phyloP scores from a whole-genome alignment of 2,113 vertebrate genomes.

The Halichoerus grypus region DNA sequence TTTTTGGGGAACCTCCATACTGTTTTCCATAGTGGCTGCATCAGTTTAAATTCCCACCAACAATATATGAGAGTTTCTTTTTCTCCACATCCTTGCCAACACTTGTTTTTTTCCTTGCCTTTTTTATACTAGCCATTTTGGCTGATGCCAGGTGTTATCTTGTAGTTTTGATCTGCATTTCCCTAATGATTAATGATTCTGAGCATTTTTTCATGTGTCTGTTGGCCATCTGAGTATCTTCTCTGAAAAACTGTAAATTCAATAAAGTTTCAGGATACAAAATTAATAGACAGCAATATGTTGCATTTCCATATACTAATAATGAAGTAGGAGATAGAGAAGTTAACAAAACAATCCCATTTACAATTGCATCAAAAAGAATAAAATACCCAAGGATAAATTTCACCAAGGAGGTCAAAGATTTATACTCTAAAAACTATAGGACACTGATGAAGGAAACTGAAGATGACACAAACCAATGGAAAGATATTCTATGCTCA shows the following conservation, averaged over 20 bases:
- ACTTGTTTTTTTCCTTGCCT: background rate
- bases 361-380: background rate
- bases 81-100: background rate
- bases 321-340: background rate
- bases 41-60: background rate
- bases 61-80: background rate
- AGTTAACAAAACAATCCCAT: background rate
- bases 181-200: background rate
- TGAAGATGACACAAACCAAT: background rate
- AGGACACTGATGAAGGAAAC: background rate
- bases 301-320: background rate
- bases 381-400: background rate
- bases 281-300: background rate
- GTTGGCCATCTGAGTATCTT: background rate
- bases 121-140: background rate
- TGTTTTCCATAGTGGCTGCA: background rate
- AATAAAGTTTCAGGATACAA: background rate
- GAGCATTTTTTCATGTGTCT: background rate
- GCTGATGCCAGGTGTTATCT: background rate
- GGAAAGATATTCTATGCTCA: background rate
- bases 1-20: background rate
- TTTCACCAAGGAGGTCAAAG: background rate
- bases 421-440: background rate
- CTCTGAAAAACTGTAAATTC: background rate
- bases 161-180: background rate